Evolutionary conservation across 1,140 invertebrate species (phyloP), one percentile per base, ranked within the genome.

Genomic region (Prorops nasuta): DNA sequence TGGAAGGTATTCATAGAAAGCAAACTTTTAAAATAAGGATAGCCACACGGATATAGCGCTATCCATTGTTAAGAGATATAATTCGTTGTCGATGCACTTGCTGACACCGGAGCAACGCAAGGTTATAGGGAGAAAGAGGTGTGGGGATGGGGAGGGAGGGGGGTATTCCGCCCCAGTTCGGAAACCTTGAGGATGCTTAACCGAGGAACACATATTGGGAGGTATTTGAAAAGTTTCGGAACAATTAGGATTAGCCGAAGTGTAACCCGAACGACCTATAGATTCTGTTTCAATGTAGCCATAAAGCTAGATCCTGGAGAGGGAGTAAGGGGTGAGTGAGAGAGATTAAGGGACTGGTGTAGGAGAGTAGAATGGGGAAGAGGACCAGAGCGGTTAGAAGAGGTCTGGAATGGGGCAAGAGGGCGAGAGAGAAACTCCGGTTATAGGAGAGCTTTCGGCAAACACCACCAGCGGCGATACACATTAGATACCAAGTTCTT

Each of bases 401-500:
- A 49, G 40, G 41, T 48, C 31, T 38, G 22, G 28, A 40, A 22
- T 35, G 32, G 51, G 32, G 15, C 24, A 12, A 16, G 12, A 15
- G 20, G 21, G 9, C 7, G 28, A 34, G 24, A 20, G 18, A 39
- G 34, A 43, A 53, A 28, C 39, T 44, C 32, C 14, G 40, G 43
- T 49, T 56, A 52, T 48, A 22, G 46, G 41, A n/a, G n/a, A 63
- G 43, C 39, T 59, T 56, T 60, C 44, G 53, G 60, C 52, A 28
- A 49, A 37, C 59, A 57, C 53, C 49, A 60, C 63, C 58, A 62
- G 44, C 58, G 61, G 58, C 63, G 51, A 66, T 64, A 65, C 63
- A 64, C 63, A 66, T 66, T 62, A 63, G 62, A 66, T 63, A 63
- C 46, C 51, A 66, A 67, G 49, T 64, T 64, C 61, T 66, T 63